These are phyloP conservation scores for Cuculus canorus DNA, from an alignment of 2,797 vertebrate species.

Conservation along the genomic window DNA sequence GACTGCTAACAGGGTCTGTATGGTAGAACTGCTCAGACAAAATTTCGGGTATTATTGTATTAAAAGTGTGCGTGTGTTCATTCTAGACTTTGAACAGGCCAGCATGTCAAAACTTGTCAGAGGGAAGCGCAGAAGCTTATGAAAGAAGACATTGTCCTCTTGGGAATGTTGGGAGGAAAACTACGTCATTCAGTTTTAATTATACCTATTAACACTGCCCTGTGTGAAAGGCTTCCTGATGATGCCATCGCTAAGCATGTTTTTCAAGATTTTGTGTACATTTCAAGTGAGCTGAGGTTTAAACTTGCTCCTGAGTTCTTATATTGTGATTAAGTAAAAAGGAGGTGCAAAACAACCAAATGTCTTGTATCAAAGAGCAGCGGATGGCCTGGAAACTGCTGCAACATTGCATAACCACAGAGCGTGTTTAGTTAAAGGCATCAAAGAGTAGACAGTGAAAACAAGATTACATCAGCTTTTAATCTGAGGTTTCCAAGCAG, in stretches of 20 bases:
- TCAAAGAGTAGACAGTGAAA: neutral
- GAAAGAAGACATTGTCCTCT: conserved; percentile 43
- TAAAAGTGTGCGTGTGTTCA: neutral
- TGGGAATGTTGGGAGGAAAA: conserved; percentile 16
- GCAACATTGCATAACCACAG: neutral
- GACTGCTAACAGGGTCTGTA: neutral
- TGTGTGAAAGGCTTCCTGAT: neutral
- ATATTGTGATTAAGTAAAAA: neutral
- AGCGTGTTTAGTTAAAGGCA: neutral
- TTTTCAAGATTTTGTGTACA: neutral
- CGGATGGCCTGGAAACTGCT: neutral
- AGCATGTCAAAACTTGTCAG: conserved; percentile 18
- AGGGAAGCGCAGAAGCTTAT: neutral
- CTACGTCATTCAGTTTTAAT: conserved; percentile 34
- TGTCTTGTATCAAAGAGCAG: neutral
- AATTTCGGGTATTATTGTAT: neutral
- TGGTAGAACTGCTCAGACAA: neutral
- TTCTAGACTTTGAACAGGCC: neutral
- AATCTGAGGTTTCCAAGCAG: neutral
- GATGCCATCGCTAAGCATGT: conserved; percentile 35
- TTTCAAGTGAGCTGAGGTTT: neutral
- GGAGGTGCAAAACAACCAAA: neutral
- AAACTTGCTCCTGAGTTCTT: conserved; percentile 2
- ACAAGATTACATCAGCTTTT: neutral
- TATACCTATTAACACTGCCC: neutral